Percentiles rank a stretch among this genome's conserved stretches.
Evolutionary conservation across 1,140 invertebrate species (phyloP).

Genomic region (Pseudobourletiella spinata): DNA sequence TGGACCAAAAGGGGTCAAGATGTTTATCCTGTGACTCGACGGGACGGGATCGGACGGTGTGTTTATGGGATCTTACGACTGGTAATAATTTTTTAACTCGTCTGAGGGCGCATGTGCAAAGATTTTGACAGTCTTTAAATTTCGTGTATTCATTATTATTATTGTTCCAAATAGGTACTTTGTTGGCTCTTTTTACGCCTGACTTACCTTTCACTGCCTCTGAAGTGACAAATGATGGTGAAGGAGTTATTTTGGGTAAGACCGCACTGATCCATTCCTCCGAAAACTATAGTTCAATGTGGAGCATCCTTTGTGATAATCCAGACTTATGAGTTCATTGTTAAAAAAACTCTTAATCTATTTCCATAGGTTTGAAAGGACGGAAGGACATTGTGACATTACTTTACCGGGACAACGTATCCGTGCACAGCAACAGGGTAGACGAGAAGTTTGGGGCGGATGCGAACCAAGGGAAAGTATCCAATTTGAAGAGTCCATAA

Average conservation of each 20-base stretch:
- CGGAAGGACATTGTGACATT: conserved; percentile 24
- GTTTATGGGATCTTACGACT: conserved; percentile 66
- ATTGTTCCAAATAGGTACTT: conserved; percentile 57
- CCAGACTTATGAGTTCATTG: not conserved
- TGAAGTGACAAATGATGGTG: conserved; percentile 61
- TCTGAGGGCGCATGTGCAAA: too few species aligned
- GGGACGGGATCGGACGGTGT: conserved; percentile 58
- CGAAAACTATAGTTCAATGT: too few species aligned
- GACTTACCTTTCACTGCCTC: conserved; percentile 62
- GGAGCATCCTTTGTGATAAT: conserved; percentile 1
- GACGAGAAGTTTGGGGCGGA: conserved; percentile 39
- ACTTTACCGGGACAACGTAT: conserved; percentile 20
- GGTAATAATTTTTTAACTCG: too few species aligned
- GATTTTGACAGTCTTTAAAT: too few species aligned
- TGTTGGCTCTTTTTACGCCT: conserved; percentile 68
- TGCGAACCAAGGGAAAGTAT: conserved; percentile 40
- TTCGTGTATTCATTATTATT: too few species aligned
- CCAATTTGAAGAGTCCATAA: conserved; percentile 39
- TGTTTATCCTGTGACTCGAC: conserved; percentile 62
- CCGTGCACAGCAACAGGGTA: conserved; percentile 29
- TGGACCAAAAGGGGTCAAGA: conserved; percentile 58
- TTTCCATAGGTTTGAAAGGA: conserved; percentile 22
- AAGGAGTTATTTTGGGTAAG: conserved; percentile 54
- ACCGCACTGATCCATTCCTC: too few species aligned
- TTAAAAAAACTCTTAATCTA: not conserved